phyloP scores from a whole-genome alignment of 2,113 vertebrate species.

The Pimephales promelas region DNA sequence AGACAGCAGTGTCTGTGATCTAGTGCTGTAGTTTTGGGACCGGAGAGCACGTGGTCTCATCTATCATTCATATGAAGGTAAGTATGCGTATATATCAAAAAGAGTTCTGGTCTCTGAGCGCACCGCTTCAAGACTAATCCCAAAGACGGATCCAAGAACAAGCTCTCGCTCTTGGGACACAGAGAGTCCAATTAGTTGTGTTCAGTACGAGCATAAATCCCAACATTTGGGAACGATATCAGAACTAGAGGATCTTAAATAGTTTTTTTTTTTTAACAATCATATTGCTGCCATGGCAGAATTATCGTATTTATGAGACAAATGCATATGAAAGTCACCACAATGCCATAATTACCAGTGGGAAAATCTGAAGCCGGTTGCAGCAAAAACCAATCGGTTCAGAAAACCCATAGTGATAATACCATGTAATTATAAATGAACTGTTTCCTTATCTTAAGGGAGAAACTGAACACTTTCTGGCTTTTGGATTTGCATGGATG shows the following conservation, averaged over 20 bases:
- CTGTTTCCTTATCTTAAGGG: not conserved
- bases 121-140: conserved; percentile 4
- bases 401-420: not conserved
- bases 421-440: not conserved
- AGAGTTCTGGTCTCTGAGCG: not conserved
- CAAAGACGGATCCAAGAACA: conserved; percentile 6
- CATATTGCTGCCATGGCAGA: conserved; percentile 22
- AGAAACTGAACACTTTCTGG: not conserved
- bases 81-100: conserved; percentile 13
- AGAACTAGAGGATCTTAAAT: conserved; percentile 1
- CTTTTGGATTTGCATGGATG: not conserved
- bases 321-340: not conserved
- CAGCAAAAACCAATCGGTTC: not conserved
- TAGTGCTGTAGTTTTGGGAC: conserved; percentile 14
- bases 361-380: not conserved
- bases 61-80: conserved; percentile 13
- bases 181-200: not conserved
- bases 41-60: conserved; percentile 1
- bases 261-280: conserved; percentile 19
- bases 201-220: conserved; percentile 20
- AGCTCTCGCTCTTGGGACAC: not conserved
- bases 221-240: conserved; percentile 6
- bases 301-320: not conserved
- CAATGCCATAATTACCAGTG: not conserved
- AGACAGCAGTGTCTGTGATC: not conserved